These are phyloP conservation scores for Ptychoptera albimana DNA, from an alignment of 2,888 invertebrate species.

Conservation along the genomic window DNA sequence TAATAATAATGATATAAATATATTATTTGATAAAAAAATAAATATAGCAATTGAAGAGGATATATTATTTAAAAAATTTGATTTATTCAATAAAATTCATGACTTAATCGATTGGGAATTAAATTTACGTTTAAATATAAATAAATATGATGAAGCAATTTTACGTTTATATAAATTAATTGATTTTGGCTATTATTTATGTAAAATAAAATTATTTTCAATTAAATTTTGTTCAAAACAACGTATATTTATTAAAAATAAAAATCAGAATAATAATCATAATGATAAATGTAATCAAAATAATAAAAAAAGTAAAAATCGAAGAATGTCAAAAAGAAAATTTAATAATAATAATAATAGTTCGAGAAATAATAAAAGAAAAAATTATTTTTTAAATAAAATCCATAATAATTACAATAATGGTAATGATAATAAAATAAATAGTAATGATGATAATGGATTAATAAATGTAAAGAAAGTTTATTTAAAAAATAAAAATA, in stretches of 20 bases:
- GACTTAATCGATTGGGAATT: constrained; percentile 51
- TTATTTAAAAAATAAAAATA: too few species aligned
- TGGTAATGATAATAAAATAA: too few species aligned
- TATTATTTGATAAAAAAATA: constrained; percentile 41
- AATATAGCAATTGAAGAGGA: constrained; percentile 61
- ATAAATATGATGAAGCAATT: constrained; percentile 50
- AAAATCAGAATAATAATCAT: constrained; percentile 27
- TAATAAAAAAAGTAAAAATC: too few species aligned
- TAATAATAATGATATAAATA: constrained; percentile 26
- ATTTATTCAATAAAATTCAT: constrained; percentile 49
- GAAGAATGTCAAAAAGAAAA: too few species aligned
- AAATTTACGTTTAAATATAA: constrained; percentile 26
- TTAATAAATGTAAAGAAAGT: too few species aligned
- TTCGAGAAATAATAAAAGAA: background rate
- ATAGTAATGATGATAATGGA: too few species aligned
- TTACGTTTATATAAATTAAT: constrained; percentile 61
- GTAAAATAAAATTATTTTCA: constrained; percentile 30
- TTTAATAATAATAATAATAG: too few species aligned
- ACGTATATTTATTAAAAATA: constrained; percentile 20
- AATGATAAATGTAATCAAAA: constrained; percentile 23
- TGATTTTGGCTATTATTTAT: constrained; percentile 49
- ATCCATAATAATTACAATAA: too few species aligned
- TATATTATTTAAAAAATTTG: constrained; percentile 51
- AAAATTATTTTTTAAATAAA: too few species aligned
- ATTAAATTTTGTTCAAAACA: constrained; percentile 29